A percentile compares a stretch with the other conserved stretches of the same genome.
phyloP scores from a whole-genome alignment of 2,888 invertebrate species.

The Cybosia mesomella region DNA sequence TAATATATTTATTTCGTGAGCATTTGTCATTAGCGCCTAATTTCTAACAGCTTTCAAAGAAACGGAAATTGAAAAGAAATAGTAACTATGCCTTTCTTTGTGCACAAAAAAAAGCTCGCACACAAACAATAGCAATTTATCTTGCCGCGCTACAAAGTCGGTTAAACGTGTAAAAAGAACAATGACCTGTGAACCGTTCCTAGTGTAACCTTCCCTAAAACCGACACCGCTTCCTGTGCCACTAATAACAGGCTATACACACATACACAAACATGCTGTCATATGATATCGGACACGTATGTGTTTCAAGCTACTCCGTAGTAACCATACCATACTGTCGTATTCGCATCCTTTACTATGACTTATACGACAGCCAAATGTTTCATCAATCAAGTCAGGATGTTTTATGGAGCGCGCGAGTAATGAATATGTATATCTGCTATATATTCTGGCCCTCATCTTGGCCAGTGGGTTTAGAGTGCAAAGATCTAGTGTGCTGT shows the following conservation, averaged over 20 bases:
- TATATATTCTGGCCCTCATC: slow-evolving; percentile 58
- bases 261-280: slow-evolving; percentile 63
- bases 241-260: slow-evolving; percentile 63
- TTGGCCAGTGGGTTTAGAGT: slow-evolving; percentile 45
- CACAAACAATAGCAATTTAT: slow-evolving; percentile 76
- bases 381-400: slow-evolving; percentile 58
- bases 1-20: slow-evolving; percentile 29
- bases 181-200: slow-evolving; percentile 82
- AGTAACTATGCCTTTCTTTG: slow-evolving; percentile 41
- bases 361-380: slow-evolving; percentile 52
- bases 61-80: slow-evolving; percentile 44
- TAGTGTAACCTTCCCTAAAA: slow-evolving; percentile 82
- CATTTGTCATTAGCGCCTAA: slow-evolving; percentile 28
- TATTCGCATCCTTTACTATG: slow-evolving; percentile 49
- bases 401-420: slow-evolving; percentile 53
- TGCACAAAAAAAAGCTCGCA: slow-evolving; percentile 65
- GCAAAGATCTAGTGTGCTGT: slow-evolving; percentile 25
- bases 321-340: slow-evolving; percentile 32
- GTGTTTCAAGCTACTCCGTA: slow-evolving; percentile 41
- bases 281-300: slow-evolving; percentile 25
- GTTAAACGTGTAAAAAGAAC: slow-evolving; percentile 76
- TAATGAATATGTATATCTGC: slow-evolving; percentile 69
- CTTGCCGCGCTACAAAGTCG: slow-evolving; percentile 69
- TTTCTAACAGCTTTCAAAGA: slow-evolving; percentile 12
- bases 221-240: slow-evolving; percentile 82